Evolutionary conservation across 2,888 invertebrate genomes (phyloP).

Genomic region (Prenolepis imparis): DNA sequence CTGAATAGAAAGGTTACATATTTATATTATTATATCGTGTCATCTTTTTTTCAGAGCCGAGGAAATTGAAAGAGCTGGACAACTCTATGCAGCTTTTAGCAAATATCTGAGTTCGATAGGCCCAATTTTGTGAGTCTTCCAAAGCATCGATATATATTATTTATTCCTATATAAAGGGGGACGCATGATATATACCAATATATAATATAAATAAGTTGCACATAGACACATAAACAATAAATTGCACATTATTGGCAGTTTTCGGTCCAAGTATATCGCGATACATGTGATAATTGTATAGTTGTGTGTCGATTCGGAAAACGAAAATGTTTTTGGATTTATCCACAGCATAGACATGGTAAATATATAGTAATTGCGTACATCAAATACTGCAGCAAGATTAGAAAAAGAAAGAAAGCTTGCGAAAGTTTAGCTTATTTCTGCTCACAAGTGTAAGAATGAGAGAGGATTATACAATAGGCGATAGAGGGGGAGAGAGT

Average conservation of each 20-base stretch:
- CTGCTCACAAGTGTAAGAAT: too few species aligned
- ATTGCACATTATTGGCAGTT: background rate
- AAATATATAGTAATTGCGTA: too few species aligned
- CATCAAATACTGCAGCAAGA: too few species aligned
- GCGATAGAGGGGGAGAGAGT: too few species aligned
- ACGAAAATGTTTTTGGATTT: too few species aligned
- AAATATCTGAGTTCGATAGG: background rate
- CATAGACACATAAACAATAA: background rate
- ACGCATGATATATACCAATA: background rate
- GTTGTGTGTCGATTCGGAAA: too few species aligned
- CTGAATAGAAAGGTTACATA: background rate
- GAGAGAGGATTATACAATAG: too few species aligned
- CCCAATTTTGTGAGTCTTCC: background rate
- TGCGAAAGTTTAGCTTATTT: too few species aligned
- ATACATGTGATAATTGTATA: too few species aligned
- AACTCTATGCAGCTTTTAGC: background rate
- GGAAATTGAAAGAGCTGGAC: background rate
- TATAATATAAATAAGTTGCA: background rate
- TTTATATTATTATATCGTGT: conserved; percentile 6
- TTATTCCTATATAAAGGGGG: background rate
- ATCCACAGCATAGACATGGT: too few species aligned
- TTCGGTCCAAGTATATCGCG: background rate
- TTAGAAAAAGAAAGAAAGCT: too few species aligned
- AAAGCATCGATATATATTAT: background rate
- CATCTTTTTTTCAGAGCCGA: background rate